Percentiles rank a stretch among this genome's conserved stretches.
Evolutionary conservation across 2,888 invertebrate species (phyloP).

Genomic region (Sturmia bella): DNA sequence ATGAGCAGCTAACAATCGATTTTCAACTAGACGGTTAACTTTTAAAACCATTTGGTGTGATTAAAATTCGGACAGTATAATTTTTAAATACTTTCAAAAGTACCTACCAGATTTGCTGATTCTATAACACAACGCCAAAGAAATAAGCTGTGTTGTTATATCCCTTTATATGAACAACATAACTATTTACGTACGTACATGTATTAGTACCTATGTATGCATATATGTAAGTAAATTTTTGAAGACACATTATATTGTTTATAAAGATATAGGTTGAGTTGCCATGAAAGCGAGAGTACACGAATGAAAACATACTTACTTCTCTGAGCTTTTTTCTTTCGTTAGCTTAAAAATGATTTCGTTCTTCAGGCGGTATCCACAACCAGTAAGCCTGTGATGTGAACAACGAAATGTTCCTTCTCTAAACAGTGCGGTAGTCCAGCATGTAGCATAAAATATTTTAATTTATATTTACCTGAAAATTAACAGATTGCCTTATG

Average conservation of each 20-base stretch:
- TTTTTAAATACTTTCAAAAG: too few species aligned
- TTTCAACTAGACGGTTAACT: too few species aligned
- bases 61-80: too few species aligned
- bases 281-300: conserved; percentile 1
- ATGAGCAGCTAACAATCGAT: too few species aligned
- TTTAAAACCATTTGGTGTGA: too few species aligned
- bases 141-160: too few species aligned
- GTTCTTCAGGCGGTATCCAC: conserved; percentile 53
- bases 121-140: too few species aligned
- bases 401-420: conserved; percentile 32
- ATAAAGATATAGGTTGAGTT: neutral
- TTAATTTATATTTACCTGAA: neutral
- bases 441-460: neutral
- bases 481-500: neutral
- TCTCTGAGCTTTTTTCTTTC: conserved; percentile 64
- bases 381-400: conserved; percentile 20
- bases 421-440: conserved; percentile 14
- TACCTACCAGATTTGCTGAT: too few species aligned
- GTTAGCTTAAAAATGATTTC: conserved; percentile 60
- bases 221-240: neutral
- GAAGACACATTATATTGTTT: too few species aligned
- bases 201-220: conserved; percentile 1
- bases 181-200: too few species aligned
- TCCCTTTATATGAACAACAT: too few species aligned
- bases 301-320: conserved; percentile 37